A percentile compares a stretch with the other conserved stretches of the same genome.
phyloP scores from a whole-genome alignment of 2,797 vertebrate genomes.

The Hyperoplus lanceolatus region DNA sequence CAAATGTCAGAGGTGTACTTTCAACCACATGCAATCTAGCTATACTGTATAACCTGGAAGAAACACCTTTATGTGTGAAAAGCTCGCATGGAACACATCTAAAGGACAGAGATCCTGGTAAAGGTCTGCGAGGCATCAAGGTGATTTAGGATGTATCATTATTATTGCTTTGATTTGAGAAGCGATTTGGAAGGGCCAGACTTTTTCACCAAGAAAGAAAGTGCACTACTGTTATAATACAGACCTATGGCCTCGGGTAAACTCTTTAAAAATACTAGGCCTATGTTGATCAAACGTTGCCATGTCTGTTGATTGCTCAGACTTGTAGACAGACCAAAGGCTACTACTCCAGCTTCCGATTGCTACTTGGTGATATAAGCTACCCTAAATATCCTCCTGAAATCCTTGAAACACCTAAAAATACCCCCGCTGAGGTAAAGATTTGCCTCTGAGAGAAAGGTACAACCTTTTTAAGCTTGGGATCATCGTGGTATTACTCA shows the following conservation, averaged over 20 bases:
- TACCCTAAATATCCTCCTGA: conserved; percentile 8
- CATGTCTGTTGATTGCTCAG: conserved; percentile 19
- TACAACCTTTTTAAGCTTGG: background rate
- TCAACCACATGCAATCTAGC: background rate
- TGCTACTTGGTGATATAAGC: conserved; percentile 9
- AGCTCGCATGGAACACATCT: conserved; percentile 14
- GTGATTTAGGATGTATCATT: conserved; percentile 1
- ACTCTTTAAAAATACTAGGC: background rate
- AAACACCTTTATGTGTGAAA: conserved; percentile 21
- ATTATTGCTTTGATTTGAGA: background rate
- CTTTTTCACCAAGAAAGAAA: background rate
- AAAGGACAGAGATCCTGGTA: background rate
- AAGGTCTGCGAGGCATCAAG: background rate
- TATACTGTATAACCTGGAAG: background rate
- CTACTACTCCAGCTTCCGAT: conserved; percentile 19
- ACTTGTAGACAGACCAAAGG: conserved; percentile 15
- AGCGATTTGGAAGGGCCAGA: background rate
- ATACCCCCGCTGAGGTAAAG: background rate
- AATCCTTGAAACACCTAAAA: background rate
- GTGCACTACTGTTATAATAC: too few species aligned
- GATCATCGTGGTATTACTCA: conserved; percentile 25
- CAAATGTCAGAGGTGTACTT: background rate
- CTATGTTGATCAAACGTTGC: conserved; percentile 26
- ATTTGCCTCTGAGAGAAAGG: conserved; percentile 8
- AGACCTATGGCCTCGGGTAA: background rate